Evolutionary conservation across 2,888 invertebrate species (phyloP).

Genomic region (Boloria selene): DNA sequence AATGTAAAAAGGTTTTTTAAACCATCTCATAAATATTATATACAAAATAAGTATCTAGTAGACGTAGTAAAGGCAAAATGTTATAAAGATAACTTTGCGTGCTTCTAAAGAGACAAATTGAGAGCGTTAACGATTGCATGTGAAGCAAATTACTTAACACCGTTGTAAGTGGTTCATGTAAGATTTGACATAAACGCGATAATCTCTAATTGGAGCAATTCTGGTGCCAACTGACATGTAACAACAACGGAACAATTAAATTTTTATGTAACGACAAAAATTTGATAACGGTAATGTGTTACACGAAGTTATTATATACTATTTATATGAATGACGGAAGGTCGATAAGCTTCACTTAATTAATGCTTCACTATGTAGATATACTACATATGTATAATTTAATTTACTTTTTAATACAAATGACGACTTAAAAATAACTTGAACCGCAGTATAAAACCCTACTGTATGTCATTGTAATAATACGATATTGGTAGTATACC

Average conservation of each 20-base stretch:
- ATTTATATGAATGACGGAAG: too few species aligned
- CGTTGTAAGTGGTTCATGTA: constrained; percentile 35
- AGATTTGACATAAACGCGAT: constrained; percentile 44
- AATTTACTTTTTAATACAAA: too few species aligned
- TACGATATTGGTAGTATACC: too few species aligned
- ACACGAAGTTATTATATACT: too few species aligned
- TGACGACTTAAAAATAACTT: too few species aligned
- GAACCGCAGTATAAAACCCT: too few species aligned
- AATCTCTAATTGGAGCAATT: constrained; percentile 37
- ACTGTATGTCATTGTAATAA: too few species aligned
- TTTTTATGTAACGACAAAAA: constrained; percentile 18
- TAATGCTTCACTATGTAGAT: too few species aligned
- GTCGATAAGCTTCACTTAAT: too few species aligned
- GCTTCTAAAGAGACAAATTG: constrained; percentile 39
- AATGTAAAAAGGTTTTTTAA: too few species aligned
- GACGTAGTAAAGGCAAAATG: constrained; percentile 37
- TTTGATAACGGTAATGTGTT: background rate
- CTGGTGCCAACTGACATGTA: constrained; percentile 30
- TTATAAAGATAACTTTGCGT: constrained; percentile 40
- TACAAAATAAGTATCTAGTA: constrained; percentile 2
- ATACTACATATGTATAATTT: too few species aligned
- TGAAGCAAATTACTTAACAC: constrained; percentile 45
- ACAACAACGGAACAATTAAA: constrained; percentile 15
- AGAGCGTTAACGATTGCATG: constrained; percentile 40
- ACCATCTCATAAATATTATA: background rate